Evolutionary conservation across 2,888 invertebrate genomes (phyloP), one percentile per base, ranked within the genome.

Genomic region (Scaptomyza flava): DNA sequence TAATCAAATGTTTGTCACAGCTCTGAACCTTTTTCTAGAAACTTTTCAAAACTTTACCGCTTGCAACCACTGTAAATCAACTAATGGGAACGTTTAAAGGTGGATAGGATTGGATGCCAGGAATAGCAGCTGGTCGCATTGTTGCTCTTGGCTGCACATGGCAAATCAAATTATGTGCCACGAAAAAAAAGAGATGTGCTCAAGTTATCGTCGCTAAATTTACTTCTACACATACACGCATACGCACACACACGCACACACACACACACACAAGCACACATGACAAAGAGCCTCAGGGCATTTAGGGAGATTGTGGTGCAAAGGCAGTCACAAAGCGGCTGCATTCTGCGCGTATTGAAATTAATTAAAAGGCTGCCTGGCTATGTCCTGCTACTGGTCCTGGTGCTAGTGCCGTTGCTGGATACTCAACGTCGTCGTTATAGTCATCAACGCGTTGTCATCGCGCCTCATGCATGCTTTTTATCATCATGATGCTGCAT

Each of bases 291-390:
- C 43, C 23, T 6, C 11, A 42, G 33, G 23, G 42, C 6, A 17
- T 23, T 20, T 4, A 6, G n/a, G 20, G 9, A 20, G 11, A 6
- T 38, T 38, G n/a, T 11, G 31, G 12, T 1, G 17, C 9, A 41
- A 50, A n/a, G 9, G 17, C 12, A 30, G 43, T 34, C 63, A 62
- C 68, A 79, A 73, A 65, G 80, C 60, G 69, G 69, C 56, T 68
- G 78, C 83, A 79, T 57, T 46, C 66, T 50, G 60, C 64, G 70
- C 77, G 66, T 52, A 62, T 72, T 78, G 65, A 79, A 87, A 87
- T 82, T 82, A 82, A 82, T 87, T 87, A 82, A 87, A 79, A 82
- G 77, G 57, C 81, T 61, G 79, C 52, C 77, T 72, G 47, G 47
- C 38, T 52, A 27, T 41, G 48, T 52, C 20, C 42, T 17, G 46